phyloP scores from a whole-genome alignment of 2,888 invertebrate species.

The Volucella inanis region DNA sequence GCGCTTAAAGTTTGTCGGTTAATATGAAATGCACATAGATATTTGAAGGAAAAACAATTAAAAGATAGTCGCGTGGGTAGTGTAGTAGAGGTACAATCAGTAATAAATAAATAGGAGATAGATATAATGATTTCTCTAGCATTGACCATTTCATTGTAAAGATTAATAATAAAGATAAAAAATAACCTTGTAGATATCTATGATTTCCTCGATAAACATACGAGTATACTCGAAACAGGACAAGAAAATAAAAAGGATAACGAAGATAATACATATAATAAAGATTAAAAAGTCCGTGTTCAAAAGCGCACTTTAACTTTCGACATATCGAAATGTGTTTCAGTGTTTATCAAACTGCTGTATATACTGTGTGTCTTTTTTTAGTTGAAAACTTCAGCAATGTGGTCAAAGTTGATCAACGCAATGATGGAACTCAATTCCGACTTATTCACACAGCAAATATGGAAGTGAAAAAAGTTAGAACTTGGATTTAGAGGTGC shows the following conservation, averaged over 20 bases:
- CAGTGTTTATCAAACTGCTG: slow-evolving; percentile 84
- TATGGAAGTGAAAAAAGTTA: slow-evolving; percentile 84
- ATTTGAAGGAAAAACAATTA: too few relatives aligned
- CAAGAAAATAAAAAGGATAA: slow-evolving; percentile 1
- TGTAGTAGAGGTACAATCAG: too few relatives aligned
- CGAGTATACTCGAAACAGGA: neutral
- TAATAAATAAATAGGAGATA: too few relatives aligned
- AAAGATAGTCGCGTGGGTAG: too few relatives aligned
- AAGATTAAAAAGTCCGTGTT: neutral
- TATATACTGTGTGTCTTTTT: slow-evolving; percentile 81
- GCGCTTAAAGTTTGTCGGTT: too few relatives aligned
- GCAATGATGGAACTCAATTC: slow-evolving; percentile 85
- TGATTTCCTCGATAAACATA: slow-evolving; percentile 72
- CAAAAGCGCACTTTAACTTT: slow-evolving; percentile 80
- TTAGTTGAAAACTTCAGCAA: slow-evolving; percentile 83
- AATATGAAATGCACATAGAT: too few relatives aligned
- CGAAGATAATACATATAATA: neutral
- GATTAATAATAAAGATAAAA: too few relatives aligned
- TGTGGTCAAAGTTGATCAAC: slow-evolving; percentile 85
- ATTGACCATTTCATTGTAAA: too few relatives aligned
- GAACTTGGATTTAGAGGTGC: slow-evolving; percentile 84
- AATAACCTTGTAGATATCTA: slow-evolving; percentile 75
- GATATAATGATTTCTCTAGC: too few relatives aligned
- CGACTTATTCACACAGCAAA: slow-evolving; percentile 83
- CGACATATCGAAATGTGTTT: slow-evolving; percentile 83